A percentile compares a stretch with the other conserved stretches of the same genome.
These are phyloP conservation scores for Drosophila murphyi DNA, from an alignment of 1,140 invertebrate genomes.

Conservation along the genomic window DNA sequence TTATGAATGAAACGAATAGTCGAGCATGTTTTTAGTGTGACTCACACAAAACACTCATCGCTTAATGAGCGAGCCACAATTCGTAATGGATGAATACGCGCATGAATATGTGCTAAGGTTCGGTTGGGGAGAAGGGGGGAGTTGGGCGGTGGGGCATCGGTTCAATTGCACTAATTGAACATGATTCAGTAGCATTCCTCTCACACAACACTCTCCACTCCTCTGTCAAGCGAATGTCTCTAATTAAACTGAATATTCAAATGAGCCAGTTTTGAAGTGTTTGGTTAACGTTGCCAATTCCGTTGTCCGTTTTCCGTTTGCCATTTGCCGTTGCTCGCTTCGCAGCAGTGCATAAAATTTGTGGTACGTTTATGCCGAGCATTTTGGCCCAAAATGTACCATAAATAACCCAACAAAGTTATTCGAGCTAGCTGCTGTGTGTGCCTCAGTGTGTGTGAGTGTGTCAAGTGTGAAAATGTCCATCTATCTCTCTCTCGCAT, in stretches of 20 bases:
- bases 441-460: background rate
- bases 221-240: conserved; percentile 13
- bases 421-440: background rate
- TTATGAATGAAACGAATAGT: conserved; percentile 63
- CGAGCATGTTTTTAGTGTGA: conserved; percentile 18
- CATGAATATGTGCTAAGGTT: conserved; percentile 32
- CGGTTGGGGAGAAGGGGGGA: background rate
- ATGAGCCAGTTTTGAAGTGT: conserved; percentile 32
- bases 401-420: conserved; percentile 38
- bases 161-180: conserved; percentile 75
- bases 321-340: background rate
- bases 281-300: conserved; percentile 18
- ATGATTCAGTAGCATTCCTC: conserved; percentile 60
- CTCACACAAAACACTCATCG: conserved; percentile 42
- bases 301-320: background rate
- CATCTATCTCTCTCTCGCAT: background rate
- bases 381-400: conserved; percentile 37
- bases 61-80: background rate
- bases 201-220: background rate
- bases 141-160: background rate
- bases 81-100: conserved; percentile 12
- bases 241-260: conserved; percentile 56
- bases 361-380: conserved; percentile 35
- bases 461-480: conserved; percentile 31
- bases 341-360: conserved; percentile 37